Evolutionary conservation across 64 coral and sea anemone species (phyloP), one percentile per base, ranked within the genome.

Genomic region (Montipora efflorescens): DNA sequence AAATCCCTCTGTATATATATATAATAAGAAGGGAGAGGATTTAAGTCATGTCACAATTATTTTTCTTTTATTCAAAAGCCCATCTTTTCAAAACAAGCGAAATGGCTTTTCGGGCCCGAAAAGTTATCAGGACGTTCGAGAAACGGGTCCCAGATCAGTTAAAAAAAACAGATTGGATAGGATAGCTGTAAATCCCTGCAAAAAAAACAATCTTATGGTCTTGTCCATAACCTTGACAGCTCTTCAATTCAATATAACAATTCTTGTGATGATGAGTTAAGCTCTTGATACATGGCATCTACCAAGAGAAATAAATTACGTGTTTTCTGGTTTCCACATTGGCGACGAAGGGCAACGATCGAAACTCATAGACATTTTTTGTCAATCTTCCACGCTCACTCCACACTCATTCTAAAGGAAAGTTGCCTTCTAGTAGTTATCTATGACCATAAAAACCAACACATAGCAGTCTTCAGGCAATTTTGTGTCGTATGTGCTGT

Each of bases 361-460:
- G 0, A 48, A 78, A 48, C 44, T 16, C 14, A 6, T 78, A 23
- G 23, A 28, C 15, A 15, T 50, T 11, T 13, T 19, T 16, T 5
- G 18, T 18, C 13, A 0, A 4, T 78, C 45, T 46, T 15, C 16
- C 0, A 2, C 12, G 14, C 14, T 46, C 9, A 46, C 12, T 15
- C 16, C 4, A 2, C 3, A 4, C 14, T 46, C 9, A 46, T 6
- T 13, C 4, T 82, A 4, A 59, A 62, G 53, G 47, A 44, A 86
- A 1, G 10, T 18, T 0, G 47, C 4, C 44, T 48, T 86, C 68
- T 43, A 86, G 46, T 71, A 86, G n/a, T 86, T 86, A 70, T 86
- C 82, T 12, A 86, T 86, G 7, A 86, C 82, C 62, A 71, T 49
- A 49, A 86, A 86, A 47, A 86, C 64, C 66, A 86, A 86, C 46